Conservation (phyloP, 2,888 invertebrate genomes). For the Amphiduros pacificus region DNA sequence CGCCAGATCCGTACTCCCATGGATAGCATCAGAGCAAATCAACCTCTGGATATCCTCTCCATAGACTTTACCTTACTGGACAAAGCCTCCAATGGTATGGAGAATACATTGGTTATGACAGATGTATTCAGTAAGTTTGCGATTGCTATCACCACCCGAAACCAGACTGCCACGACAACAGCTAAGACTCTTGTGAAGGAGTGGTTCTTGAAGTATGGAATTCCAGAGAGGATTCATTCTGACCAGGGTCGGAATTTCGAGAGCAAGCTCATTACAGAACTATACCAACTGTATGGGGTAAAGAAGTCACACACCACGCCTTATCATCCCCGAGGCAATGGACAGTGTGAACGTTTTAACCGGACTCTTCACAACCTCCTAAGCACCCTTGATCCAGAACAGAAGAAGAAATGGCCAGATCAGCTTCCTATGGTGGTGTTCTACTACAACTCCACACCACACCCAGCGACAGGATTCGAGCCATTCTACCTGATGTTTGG, state of each 20-base stretch:
- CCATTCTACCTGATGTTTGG: background rate
- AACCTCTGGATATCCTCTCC: background rate
- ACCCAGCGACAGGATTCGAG: background rate
- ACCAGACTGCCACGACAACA: background rate
- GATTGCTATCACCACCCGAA: background rate
- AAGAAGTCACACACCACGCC: background rate
- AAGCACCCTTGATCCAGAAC: background rate
- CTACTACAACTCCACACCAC: background rate
- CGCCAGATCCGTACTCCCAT: background rate
- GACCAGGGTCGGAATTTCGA: conserved; percentile 1
- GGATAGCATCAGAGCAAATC: background rate
- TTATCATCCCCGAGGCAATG: background rate
- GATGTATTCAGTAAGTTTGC: background rate
- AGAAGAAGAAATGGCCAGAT: conserved; percentile 1
- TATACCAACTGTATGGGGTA: background rate
- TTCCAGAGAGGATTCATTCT: background rate
- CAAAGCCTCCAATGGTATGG: background rate
- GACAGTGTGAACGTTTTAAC: background rate
- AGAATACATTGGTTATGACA: background rate
- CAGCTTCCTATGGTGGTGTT: background rate
- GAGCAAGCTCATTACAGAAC: background rate
- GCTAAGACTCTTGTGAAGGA: background rate
- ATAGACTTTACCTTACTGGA: background rate
- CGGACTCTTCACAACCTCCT: background rate
- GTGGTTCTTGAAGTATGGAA: background rate